Conservation (phyloP, 2,888 invertebrate genomes). For the Imbricaverruca yamaguchii region DNA sequence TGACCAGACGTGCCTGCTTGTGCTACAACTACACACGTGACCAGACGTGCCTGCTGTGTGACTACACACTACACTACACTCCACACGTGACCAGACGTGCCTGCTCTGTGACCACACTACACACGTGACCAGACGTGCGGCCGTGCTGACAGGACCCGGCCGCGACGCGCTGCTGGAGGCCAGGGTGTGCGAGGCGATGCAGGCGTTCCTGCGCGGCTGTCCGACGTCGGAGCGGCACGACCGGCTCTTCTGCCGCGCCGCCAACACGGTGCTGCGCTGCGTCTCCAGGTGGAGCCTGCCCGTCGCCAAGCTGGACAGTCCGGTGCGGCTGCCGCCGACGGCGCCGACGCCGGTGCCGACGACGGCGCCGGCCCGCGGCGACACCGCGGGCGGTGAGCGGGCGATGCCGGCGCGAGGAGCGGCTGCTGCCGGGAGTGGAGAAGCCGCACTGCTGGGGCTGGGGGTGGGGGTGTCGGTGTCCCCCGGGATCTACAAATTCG, state of each 20-base stretch:
- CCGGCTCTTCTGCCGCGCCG: conserved; percentile 29
- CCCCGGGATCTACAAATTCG: too few species aligned
- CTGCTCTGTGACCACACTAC: too few species aligned
- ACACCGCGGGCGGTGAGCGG: not conserved
- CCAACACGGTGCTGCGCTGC: conserved; percentile 32
- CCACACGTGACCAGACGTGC: too few species aligned
- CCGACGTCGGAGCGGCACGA: conserved; percentile 30
- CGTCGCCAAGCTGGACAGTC: not conserved
- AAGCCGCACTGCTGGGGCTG: too few species aligned
- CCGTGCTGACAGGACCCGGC: not conserved
- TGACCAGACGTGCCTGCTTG: too few species aligned
- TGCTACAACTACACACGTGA: too few species aligned
- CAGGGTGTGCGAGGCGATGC: conserved; percentile 3
- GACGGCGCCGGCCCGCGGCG: not conserved
- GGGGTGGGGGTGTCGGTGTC: too few species aligned
- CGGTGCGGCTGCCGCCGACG: conserved; percentile 14
- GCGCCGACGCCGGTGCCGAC: not conserved
- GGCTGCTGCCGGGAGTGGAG: too few species aligned
- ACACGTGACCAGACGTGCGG: too few species aligned
- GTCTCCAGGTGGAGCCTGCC: conserved; percentile 29
- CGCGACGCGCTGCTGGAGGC: conserved; percentile 5
- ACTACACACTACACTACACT: too few species aligned
- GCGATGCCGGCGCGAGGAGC: not conserved
- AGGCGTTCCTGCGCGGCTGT: conserved; percentile 30
- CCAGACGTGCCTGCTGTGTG: too few species aligned